Conservation (phyloP, 2,113 vertebrate genomes). For the Corydoras sp. region DNA sequence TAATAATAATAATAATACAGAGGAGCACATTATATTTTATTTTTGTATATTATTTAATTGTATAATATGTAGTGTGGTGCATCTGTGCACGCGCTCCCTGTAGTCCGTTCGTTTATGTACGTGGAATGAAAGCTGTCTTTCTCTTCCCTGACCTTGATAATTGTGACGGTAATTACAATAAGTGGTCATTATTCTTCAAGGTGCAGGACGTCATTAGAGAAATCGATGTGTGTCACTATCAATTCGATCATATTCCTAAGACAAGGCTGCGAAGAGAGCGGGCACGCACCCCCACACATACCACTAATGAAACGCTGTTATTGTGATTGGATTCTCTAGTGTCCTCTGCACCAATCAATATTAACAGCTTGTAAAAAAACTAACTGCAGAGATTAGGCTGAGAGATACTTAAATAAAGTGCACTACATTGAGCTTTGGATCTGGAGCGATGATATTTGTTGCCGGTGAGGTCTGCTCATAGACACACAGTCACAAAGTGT, state of each 20-base stretch:
- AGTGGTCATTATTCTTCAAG: slow-evolving; percentile 75
- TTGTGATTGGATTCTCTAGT: slow-evolving; percentile 65
- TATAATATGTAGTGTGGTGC: neutral
- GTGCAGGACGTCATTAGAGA: slow-evolving; percentile 69
- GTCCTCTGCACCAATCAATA: slow-evolving; percentile 64
- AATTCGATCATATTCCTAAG: slow-evolving; percentile 67
- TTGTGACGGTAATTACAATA: slow-evolving; percentile 74
- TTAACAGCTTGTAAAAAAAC: slow-evolving; percentile 67
- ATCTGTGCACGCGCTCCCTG: neutral
- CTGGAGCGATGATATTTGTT: neutral
- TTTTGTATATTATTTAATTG: neutral
- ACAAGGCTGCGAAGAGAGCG: slow-evolving; percentile 47
- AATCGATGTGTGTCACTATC: slow-evolving; percentile 73
- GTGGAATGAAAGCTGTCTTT: slow-evolving; percentile 49
- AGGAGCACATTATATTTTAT: too few species aligned
- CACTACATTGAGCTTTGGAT: slow-evolving; percentile 30
- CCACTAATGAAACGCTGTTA: slow-evolving; percentile 67
- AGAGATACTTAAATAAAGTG: slow-evolving; percentile 64
- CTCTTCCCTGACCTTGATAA: slow-evolving; percentile 68
- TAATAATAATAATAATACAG: too few species aligned
- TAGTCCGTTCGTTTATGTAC: neutral
- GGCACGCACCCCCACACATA: neutral
- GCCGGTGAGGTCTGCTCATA: too few species aligned
- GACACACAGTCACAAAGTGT: too few species aligned
- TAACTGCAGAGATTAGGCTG: slow-evolving; percentile 53